Conservation (phyloP, 2,113 vertebrate genomes). For the Thoracochromis brauschi region DNA sequence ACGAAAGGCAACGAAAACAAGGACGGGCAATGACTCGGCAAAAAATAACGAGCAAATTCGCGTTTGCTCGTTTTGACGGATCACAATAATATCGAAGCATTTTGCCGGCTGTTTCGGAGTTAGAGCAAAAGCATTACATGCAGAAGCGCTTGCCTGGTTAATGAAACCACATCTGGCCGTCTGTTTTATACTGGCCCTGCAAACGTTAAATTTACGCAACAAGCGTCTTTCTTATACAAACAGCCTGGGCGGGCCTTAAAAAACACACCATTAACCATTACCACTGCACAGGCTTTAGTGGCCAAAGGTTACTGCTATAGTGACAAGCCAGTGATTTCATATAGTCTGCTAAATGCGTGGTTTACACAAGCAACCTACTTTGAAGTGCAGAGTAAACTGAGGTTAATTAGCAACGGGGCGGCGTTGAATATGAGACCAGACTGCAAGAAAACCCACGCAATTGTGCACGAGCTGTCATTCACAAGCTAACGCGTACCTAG, state of each 20-base stretch:
- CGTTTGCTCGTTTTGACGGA: not conserved
- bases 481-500: not conserved
- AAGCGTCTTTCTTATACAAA: not conserved
- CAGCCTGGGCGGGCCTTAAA: not conserved
- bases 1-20: not conserved
- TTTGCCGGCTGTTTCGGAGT: not conserved
- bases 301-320: conserved; percentile 10
- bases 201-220: conserved; percentile 1
- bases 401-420: not conserved
- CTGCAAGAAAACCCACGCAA: not conserved
- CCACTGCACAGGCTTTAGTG: not conserved
- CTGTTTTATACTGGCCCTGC: fast-evolving
- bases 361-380: not conserved
- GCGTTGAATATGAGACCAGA: not conserved
- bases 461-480: not conserved
- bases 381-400: not conserved
- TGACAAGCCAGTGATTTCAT: not conserved
- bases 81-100: not conserved
- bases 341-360: not conserved
- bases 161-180: not conserved
- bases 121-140: not conserved
- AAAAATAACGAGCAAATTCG: not conserved
- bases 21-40: conserved; percentile 56
- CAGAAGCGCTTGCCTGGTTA: not conserved
- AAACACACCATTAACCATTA: not conserved